Percentiles rank a stretch among this genome's conserved stretches.
Conservation (phyloP, 2,113 vertebrate genomes). For the Chamaetylas fuelleborni region DNA sequence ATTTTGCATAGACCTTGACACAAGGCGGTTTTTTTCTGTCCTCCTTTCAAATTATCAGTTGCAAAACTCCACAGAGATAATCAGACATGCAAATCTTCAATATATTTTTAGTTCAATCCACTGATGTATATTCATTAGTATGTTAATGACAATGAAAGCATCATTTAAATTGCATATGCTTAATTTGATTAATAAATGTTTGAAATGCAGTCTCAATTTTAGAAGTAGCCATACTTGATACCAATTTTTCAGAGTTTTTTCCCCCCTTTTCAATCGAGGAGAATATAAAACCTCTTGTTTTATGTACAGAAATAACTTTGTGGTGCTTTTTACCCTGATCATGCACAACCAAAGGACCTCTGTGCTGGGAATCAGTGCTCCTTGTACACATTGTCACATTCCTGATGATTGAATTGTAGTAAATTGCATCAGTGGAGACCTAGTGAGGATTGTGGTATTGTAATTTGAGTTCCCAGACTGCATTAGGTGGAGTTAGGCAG, state of each 20-base stretch:
- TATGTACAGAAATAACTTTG: neutral
- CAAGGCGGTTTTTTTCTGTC: neutral
- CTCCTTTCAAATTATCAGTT: neutral
- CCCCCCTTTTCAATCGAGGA: neutral
- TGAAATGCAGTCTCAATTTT: neutral
- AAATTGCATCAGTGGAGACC: fast-evolving
- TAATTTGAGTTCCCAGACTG: neutral
- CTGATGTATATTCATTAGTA: slow-evolving; percentile 47
- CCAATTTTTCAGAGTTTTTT: neutral
- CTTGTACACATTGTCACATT: neutral
- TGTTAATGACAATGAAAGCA: slow-evolving; percentile 16
- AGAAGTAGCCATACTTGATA: neutral
- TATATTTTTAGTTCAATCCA: slow-evolving; percentile 20
- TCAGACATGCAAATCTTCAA: slow-evolving; percentile 39
- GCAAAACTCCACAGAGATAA: slow-evolving; percentile 11
- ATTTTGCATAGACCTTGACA: slow-evolving; percentile 15
- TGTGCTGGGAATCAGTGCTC: neutral
- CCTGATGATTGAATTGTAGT: neutral
- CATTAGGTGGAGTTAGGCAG: neutral
- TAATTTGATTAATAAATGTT: slow-evolving; percentile 45
- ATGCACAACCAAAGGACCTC: neutral
- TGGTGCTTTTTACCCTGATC: neutral
- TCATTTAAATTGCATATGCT: slow-evolving; percentile 30
- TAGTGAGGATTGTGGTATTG: neutral
- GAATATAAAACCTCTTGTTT: neutral